These are phyloP conservation scores for Sphaerophoria taeniata DNA, from an alignment of 2,888 invertebrate species.

Conservation along the genomic window DNA sequence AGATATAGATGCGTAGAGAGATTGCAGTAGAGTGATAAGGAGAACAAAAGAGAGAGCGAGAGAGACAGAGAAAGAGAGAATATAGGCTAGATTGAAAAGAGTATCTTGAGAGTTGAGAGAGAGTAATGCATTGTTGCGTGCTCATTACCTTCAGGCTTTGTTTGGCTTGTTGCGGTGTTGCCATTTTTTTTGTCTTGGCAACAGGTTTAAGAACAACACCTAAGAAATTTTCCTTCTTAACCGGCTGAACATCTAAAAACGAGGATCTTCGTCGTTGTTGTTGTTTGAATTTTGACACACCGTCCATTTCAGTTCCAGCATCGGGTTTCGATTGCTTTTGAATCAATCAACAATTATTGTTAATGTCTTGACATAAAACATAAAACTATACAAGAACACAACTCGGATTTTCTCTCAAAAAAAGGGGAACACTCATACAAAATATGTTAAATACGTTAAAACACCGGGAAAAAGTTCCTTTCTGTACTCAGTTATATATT, in stretches of 20 bases:
- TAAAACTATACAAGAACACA: background rate
- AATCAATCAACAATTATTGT: constrained; percentile 31
- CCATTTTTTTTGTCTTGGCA: constrained; percentile 82
- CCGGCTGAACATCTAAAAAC: constrained; percentile 83
- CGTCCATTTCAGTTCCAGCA: constrained; percentile 78
- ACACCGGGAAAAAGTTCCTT: no score
- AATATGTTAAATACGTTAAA: no score
- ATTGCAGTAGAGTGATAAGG: no score
- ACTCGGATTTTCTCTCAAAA: no score
- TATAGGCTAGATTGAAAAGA: background rate
- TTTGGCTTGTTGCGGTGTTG: constrained; percentile 80
- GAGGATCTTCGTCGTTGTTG: constrained; percentile 81
- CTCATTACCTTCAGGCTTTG: constrained; percentile 80
- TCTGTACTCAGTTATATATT: no score
- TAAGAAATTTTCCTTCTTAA: constrained; percentile 85
- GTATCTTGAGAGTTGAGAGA: background rate
- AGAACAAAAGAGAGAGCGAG: no score
- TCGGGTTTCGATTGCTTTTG: constrained; percentile 63
- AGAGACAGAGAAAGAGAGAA: no score
- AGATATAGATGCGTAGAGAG: no score
- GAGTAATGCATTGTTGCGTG: background rate
- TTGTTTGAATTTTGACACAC: constrained; percentile 78
- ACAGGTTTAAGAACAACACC: constrained; percentile 86
- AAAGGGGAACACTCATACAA: no score
- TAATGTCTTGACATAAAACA: background rate